These are phyloP conservation scores for Perognathus longimembris DNA, from an alignment of 2,113 vertebrate species.

Conservation along the genomic window DNA sequence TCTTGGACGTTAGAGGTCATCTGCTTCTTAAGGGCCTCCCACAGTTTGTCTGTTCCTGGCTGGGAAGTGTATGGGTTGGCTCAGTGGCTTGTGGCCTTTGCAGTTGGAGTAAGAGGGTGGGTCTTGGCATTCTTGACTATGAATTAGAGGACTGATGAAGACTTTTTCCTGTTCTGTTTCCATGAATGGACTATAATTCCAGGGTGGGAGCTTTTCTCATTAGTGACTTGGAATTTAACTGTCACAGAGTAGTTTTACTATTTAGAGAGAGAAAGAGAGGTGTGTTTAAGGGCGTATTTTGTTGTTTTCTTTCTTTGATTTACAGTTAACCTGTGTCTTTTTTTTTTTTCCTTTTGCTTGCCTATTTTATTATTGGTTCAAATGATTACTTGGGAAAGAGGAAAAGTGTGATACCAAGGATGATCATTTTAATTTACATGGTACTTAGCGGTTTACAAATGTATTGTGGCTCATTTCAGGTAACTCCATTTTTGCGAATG, in stretches of 20 bases:
- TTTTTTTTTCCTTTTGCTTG: background rate
- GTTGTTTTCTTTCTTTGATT: background rate
- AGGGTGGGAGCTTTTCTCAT: background rate
- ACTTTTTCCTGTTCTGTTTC: slow-evolving; percentile 14
- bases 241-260: background rate
- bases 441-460: background rate
- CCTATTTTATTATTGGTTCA: background rate
- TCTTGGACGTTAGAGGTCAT: background rate
- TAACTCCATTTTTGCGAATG: slow-evolving; percentile 23
- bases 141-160: background rate
- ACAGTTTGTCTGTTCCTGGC: background rate
- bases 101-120: background rate
- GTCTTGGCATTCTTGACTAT: background rate
- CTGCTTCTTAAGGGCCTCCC: background rate
- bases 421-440: background rate
- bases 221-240: slow-evolving; percentile 38
- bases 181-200: background rate
- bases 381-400: background rate
- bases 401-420: no score
- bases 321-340: background rate
- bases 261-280: background rate
- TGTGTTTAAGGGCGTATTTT: background rate
- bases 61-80: background rate
- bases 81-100: background rate
- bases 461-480: background rate